Conservation (phyloP, 2,888 invertebrate species). For the Artemia sp. region DNA sequence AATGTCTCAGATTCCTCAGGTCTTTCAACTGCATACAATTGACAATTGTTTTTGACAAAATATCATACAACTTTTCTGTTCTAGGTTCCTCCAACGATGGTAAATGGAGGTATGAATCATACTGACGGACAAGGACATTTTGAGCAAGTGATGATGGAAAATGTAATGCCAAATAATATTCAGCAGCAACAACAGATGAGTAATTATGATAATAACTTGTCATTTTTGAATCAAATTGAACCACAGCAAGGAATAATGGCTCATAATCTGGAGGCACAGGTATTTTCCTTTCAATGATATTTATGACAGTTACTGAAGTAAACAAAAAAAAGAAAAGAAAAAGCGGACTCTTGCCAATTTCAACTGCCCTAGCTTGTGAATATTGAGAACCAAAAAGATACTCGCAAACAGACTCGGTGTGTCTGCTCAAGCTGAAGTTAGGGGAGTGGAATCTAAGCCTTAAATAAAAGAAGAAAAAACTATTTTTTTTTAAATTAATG, state of each 20-base stretch:
- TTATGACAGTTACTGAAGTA: not conserved
- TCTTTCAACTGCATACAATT: too few relatives aligned
- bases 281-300: not conserved
- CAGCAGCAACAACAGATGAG: conserved; percentile 9
- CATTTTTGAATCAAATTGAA: conserved; percentile 7
- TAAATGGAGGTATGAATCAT: not conserved
- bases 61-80: too few relatives aligned
- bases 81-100: not conserved
- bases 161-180: conserved; percentile 12
- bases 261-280: conserved; percentile 11
- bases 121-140: not conserved
- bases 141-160: conserved; percentile 11
- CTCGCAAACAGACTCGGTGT: too few relatives aligned
- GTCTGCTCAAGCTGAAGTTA: too few relatives aligned
- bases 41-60: too few relatives aligned
- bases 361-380: too few relatives aligned
- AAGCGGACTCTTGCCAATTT: too few relatives aligned
- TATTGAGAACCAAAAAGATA: too few relatives aligned
- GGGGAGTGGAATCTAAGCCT: too few relatives aligned
- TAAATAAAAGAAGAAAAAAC: too few relatives aligned
- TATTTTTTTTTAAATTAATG: too few relatives aligned
- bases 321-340: not conserved
- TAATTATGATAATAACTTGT: conserved; percentile 10
- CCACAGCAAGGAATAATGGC: conserved; percentile 5
- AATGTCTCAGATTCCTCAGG: too few relatives aligned